Conservation (phyloP, 2,797 vertebrate species). For the Gallinago stenura region DNA sequence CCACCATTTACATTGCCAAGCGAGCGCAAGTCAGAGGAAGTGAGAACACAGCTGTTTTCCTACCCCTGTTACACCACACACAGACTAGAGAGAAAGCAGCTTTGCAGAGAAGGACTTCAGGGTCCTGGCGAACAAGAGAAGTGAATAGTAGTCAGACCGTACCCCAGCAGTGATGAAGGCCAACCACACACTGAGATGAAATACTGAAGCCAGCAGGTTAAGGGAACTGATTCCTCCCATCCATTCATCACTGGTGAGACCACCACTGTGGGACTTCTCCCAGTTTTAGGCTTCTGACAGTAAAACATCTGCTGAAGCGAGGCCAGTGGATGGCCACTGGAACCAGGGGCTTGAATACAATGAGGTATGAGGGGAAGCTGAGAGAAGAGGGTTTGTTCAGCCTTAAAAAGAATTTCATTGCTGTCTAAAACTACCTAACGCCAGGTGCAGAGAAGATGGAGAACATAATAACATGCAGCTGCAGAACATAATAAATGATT, state of each 20-base stretch:
- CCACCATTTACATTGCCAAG: not conserved
- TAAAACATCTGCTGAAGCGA: not conserved
- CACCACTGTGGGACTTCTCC: not conserved
- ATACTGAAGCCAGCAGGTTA: not conserved
- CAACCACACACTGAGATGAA: not conserved
- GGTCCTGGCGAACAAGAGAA: not conserved
- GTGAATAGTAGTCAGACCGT: not conserved
- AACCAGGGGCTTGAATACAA: not conserved
- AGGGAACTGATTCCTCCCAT: not conserved
- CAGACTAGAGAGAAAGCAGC: not conserved
- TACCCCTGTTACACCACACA: rapidly evolving
- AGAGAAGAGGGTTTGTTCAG: not conserved
- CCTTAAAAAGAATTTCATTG: not conserved
- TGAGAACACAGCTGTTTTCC: not conserved
- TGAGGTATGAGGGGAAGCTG: not conserved
- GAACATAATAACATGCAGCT: not conserved
- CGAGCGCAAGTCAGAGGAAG: not conserved
- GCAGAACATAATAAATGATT: not conserved
- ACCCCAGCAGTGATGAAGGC: not conserved
- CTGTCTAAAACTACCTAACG: not conserved
- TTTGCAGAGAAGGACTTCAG: not conserved
- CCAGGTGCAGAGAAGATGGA: not conserved
- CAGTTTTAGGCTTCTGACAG: not conserved
- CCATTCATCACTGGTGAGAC: not conserved
- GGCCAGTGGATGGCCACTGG: not conserved